Base-by-base conservation (phyloP, 1,140 invertebrate species). In the Bombus sylvicola region DNA sequence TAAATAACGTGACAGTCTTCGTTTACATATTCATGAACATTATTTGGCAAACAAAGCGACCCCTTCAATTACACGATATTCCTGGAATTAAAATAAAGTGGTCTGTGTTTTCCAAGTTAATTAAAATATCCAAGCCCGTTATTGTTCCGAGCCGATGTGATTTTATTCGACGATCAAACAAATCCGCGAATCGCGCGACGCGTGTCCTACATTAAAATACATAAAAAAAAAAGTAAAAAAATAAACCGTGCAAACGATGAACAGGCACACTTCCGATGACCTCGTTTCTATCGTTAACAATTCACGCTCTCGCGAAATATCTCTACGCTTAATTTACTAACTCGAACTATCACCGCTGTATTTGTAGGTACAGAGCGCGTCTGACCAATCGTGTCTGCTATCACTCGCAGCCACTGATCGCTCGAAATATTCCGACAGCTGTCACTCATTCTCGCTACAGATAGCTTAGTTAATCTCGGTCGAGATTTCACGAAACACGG, bases 361-460 rank as follows among this genome's bases (percentile, higher is more conserved):
- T 62, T 43, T 8, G 37, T 13, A 34, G 31, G 41, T 74, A 22
- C 31, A 47, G 41, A 62, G n/a, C 31, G 15, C n/a, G 81, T 64
- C 57, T 62, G 80, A 64, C 80, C 71, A 74, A 59, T 69, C 47
- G 22, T n/a, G 39, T 4, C 10, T 47, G 47, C 47, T 62, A 73
- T 74, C 80, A 81, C 80, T 81, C 25, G 69, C 80, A 62, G n/a
- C 53, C n/a, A 25, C 34, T 15, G 22, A 31, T 22, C 39, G 34
- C 12, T 77, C 34, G 34, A 83, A 83, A 69, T 83, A 83, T 77
- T 83, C 62, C 43, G 62, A 77, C 81, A 69, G 62, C 43, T 41
- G 81, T 57, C 74, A 41, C 1, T 68, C 74, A 41, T 8, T n/a
- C 28, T 12, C 39, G 47, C 18, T 53, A 28, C n/a, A 37, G 22